A percentile compares a stretch with the other conserved stretches of the same genome.
These are phyloP conservation scores for Emydocephalus ijimae DNA, from an alignment of 2,113 vertebrate species.

Conservation along the genomic window DNA sequence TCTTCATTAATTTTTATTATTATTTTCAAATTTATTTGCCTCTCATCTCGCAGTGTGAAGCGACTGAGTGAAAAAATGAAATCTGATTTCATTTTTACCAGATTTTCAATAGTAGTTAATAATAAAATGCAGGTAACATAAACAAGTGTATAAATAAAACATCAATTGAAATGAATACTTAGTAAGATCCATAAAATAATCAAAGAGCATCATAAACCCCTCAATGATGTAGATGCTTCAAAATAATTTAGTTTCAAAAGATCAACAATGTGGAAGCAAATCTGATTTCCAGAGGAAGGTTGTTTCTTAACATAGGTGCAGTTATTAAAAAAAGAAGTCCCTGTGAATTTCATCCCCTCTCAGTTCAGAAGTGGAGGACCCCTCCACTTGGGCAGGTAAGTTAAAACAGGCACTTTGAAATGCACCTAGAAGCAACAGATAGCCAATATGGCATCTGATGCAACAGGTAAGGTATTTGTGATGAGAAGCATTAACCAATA, in stretches of 20 bases:
- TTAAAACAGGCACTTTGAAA: neutral
- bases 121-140: neutral
- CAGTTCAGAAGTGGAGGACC: neutral
- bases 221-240: neutral
- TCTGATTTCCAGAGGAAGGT: neutral
- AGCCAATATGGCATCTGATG: neutral
- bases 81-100: neutral
- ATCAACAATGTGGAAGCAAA: neutral
- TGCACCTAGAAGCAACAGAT: neutral
- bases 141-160: neutral
- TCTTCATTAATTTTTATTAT: neutral
- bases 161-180: neutral
- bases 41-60: neutral
- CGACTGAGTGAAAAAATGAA: neutral
- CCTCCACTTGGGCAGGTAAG: neutral
- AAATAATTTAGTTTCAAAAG: neutral
- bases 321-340: neutral
- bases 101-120: neutral
- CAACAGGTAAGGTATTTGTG: neutral
- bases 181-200: neutral
- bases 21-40: neutral
- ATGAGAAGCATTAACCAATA: neutral
- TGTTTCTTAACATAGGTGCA: neutral
- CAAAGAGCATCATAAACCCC: neutral
- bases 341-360: neutral